Conservation (phyloP, 2,888 invertebrate species). For the Agrochola lychnidis region DNA sequence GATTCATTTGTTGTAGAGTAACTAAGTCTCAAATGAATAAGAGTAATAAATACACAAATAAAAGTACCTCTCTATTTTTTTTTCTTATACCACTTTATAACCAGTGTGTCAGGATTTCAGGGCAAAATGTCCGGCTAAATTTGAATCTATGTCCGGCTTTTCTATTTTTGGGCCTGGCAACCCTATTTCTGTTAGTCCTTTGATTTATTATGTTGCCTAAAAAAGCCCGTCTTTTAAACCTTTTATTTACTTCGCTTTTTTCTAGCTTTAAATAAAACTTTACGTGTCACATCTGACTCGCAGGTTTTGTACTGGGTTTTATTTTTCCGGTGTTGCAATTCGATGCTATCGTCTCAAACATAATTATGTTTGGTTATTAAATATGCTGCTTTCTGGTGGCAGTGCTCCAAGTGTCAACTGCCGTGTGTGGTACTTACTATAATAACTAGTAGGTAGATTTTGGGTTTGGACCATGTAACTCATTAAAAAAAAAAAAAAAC, state of each 20-base stretch:
- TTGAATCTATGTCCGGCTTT: too few relatives aligned
- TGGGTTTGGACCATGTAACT: background rate
- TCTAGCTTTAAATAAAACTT: constrained; percentile 6
- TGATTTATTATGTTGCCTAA: constrained; percentile 15
- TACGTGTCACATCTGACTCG: constrained; percentile 17
- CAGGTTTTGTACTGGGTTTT: constrained; percentile 29
- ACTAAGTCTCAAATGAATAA: too few relatives aligned
- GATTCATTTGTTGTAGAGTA: too few relatives aligned
- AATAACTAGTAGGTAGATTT: too few relatives aligned
- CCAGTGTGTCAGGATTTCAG: too few relatives aligned
- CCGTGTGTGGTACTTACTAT: background rate
- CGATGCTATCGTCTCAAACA: constrained; percentile 8
- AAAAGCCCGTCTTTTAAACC: constrained; percentile 5
- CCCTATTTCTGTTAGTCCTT: background rate
- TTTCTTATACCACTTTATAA: too few relatives aligned
- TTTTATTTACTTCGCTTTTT: constrained; percentile 2
- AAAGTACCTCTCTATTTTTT: too few relatives aligned
- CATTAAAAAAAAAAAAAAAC: too few relatives aligned
- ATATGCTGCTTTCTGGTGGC: background rate
- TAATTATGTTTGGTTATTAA: constrained; percentile 8
- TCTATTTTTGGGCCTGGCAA: too few relatives aligned
- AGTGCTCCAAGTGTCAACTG: constrained; percentile 1
- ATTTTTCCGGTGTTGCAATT: constrained; percentile 8
- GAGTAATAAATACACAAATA: too few relatives aligned
- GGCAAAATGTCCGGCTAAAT: too few relatives aligned